These are phyloP conservation scores for Furcifer pardalis DNA, from an alignment of 2,797 vertebrate species.

Conservation along the genomic window DNA sequence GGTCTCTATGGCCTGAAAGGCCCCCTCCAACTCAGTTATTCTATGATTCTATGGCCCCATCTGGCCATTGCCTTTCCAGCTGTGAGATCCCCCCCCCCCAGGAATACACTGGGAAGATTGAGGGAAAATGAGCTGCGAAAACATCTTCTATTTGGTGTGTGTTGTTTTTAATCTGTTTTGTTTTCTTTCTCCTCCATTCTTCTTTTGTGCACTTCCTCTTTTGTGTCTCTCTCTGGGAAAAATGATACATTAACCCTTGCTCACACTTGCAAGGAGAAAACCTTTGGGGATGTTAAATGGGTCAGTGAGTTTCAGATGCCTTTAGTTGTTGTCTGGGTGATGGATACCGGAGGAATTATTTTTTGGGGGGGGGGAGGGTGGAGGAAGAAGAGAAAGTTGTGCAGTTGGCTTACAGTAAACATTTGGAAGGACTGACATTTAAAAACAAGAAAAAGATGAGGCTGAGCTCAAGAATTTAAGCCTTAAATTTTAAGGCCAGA, in stretches of 20 bases:
- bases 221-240: slow-evolving; percentile 60
- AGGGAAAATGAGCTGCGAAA: background rate
- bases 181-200: background rate
- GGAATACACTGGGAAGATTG: slow-evolving; percentile 2
- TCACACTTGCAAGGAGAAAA: slow-evolving; percentile 64
- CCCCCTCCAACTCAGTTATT: no score
- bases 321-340: slow-evolving; percentile 74
- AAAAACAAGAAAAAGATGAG: slow-evolving; percentile 1
- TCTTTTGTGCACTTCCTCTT: slow-evolving; percentile 34
- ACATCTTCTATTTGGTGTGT: slow-evolving; percentile 35
- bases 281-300: slow-evolving; percentile 71
- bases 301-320: slow-evolving; percentile 75
- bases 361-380: slow-evolving; percentile 28
- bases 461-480: background rate
- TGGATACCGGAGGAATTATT: slow-evolving; percentile 65
- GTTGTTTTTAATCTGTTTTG: slow-evolving; percentile 38
- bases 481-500: background rate
- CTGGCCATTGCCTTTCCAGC: background rate
- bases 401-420: slow-evolving; percentile 40
- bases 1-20: no score
- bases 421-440: slow-evolving; percentile 52
- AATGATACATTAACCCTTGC: slow-evolving; percentile 73
- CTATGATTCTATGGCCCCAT: no score
- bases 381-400: background rate
- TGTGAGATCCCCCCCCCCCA: slow-evolving; percentile 19